Evolutionary conservation across 2,888 invertebrate genomes (phyloP), one percentile per base, ranked within the genome.

Genomic region (Lymantria monacha): DNA sequence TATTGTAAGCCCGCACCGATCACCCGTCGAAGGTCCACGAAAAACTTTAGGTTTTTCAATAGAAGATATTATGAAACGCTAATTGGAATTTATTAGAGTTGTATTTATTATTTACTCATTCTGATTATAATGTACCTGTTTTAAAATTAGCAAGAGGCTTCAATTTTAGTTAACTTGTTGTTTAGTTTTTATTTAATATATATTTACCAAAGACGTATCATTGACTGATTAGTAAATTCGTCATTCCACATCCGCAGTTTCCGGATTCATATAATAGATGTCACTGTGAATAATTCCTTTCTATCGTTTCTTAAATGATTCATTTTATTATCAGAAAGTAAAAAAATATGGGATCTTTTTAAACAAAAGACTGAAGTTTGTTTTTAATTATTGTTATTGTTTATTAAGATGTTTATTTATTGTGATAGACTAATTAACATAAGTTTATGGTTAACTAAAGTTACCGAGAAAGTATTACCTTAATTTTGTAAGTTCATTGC

Each of bases 11-110:
- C 81, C 79, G 15, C 82, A 84, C 45, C 78, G 79, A 62, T 88
- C 87, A 30, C 88, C 90, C 31, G 74, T 87, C 1, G 87, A 88
- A 65, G 73, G 72, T 31, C 87, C 89, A 11, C 89, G 87, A 61
- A 83, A 82, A 74, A 74, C 92, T 30, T 85, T 95, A 59, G 97
- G 97, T 0, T 97, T 97, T 86, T 95, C 95, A 66, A 97, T 97
- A 85, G 97, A 96, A 70, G 97, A 97, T 74, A 97, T 97, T 61
- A 96, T 97, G 96, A 95, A 94, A 81, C 94, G 96, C 88, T 96
- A 94, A 91, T 77, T 51, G 42, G 53, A 56, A 14, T 51, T 61
- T 45, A 74, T 5, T 33, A 8, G 33, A 33, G 33, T 1, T 10
- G 9, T 74, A 70, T 70, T 69, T 59, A 63, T 66, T 59, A 31